These are phyloP conservation scores for Megastigmus dorsalis DNA, from an alignment of 2,888 invertebrate genomes.

Conservation along the genomic window DNA sequence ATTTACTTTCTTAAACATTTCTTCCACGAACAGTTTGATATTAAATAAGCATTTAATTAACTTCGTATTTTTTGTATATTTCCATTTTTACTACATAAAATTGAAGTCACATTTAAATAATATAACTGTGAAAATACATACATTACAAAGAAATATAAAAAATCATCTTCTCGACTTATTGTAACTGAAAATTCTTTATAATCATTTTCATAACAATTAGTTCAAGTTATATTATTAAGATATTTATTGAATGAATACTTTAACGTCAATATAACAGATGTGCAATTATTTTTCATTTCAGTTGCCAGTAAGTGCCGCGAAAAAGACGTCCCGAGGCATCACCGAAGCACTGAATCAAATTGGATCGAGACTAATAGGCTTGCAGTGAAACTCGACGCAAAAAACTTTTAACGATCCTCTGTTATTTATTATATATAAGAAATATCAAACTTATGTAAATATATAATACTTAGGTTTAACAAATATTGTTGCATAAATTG, in stretches of 20 bases:
- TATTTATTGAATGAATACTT: too few species aligned
- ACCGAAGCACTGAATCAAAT: conserved; percentile 78
- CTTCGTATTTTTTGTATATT: too few species aligned
- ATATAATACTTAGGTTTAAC: conserved; percentile 43
- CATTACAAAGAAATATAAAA: too few species aligned
- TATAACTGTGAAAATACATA: too few species aligned
- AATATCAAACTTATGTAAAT: conserved; percentile 43
- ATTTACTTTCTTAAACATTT: too few species aligned
- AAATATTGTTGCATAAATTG: conserved; percentile 48
- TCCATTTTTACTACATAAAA: too few species aligned
- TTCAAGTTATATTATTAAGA: too few species aligned
- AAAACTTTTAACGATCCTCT: conserved; percentile 26
- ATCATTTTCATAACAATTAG: background rate
- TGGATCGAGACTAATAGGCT: conserved; percentile 77
- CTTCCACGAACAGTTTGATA: too few species aligned
- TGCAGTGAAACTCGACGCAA: conserved; percentile 69
- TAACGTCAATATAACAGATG: too few species aligned
- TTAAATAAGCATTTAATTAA: too few species aligned
- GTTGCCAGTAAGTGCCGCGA: conserved; percentile 77
- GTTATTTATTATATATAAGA: conserved; percentile 42
- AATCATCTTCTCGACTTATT: too few species aligned
- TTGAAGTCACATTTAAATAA: too few species aligned
- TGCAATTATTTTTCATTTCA: conserved; percentile 66
- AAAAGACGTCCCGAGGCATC: conserved; percentile 75
- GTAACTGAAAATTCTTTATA: background rate